Conservation (phyloP, 2,888 invertebrate genomes). For the Oxyteleia sp. region DNA sequence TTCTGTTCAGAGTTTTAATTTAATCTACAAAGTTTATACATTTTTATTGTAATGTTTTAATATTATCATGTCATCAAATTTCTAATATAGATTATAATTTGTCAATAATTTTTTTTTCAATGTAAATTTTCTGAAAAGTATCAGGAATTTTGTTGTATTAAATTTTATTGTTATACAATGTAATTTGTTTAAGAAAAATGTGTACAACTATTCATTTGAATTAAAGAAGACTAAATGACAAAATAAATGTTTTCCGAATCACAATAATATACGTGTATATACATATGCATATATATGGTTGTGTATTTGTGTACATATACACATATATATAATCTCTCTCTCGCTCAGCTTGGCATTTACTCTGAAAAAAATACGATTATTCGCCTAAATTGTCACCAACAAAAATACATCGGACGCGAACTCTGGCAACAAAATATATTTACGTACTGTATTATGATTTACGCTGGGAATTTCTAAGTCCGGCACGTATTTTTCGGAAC, state of each 20-base stretch:
- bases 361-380: constrained; percentile 55
- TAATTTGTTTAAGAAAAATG: no score
- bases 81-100: no score
- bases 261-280: constrained; percentile 24
- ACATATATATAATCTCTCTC: constrained; percentile 49
- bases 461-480: constrained; percentile 36
- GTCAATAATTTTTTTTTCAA: no score
- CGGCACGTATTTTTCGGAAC: constrained; percentile 48
- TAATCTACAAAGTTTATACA: no score
- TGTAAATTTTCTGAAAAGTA: no score
- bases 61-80: no score
- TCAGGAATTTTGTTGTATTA: no score
- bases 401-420: constrained; percentile 81
- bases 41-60: no score
- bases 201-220: no score
- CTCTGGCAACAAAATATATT: constrained; percentile 84
- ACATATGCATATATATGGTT: constrained; percentile 38
- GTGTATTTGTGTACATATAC: constrained; percentile 24
- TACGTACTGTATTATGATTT: constrained; percentile 59
- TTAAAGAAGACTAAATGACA: no score
- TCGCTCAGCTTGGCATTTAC: constrained; percentile 76
- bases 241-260: constrained; percentile 6
- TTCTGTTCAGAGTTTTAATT: no score
- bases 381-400: constrained; percentile 76
- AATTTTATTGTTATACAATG: no score